Conservation (phyloP, 2,113 vertebrate genomes). For the Montifringilla adamsi region DNA sequence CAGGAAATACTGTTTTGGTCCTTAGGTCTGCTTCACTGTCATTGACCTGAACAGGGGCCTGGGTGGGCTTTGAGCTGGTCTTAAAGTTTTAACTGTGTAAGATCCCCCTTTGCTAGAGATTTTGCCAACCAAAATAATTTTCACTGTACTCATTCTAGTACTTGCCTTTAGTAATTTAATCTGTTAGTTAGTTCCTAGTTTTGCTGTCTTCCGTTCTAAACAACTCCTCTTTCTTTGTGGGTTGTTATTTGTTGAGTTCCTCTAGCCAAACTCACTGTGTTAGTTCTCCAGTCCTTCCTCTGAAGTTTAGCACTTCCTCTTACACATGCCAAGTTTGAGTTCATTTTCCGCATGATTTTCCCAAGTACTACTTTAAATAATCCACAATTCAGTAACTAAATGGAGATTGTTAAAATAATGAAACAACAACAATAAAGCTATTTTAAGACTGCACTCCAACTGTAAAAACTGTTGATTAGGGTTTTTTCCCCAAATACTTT, state of each 20-base stretch:
- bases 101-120: background rate
- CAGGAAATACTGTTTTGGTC: background rate
- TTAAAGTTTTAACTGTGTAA: background rate
- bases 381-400: constrained; percentile 21
- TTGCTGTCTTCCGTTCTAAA: background rate
- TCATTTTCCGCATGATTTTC: constrained; percentile 41
- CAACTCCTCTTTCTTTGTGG: background rate
- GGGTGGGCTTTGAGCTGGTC: background rate
- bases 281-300: constrained; percentile 8
- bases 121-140: background rate
- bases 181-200: background rate
- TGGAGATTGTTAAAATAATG: constrained; percentile 39
- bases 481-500: background rate
- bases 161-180: background rate
- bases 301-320: constrained; percentile 45
- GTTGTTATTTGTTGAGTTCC: background rate
- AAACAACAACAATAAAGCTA: constrained; percentile 35
- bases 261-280: background rate
- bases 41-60: background rate
- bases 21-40: background rate
- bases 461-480: background rate
- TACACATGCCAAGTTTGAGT: constrained; percentile 25
- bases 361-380: constrained; percentile 49
- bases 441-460: constrained; percentile 1
- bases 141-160: background rate